Conservation (phyloP, 1,140 invertebrate genomes). For the Drosophila jambulina region DNA sequence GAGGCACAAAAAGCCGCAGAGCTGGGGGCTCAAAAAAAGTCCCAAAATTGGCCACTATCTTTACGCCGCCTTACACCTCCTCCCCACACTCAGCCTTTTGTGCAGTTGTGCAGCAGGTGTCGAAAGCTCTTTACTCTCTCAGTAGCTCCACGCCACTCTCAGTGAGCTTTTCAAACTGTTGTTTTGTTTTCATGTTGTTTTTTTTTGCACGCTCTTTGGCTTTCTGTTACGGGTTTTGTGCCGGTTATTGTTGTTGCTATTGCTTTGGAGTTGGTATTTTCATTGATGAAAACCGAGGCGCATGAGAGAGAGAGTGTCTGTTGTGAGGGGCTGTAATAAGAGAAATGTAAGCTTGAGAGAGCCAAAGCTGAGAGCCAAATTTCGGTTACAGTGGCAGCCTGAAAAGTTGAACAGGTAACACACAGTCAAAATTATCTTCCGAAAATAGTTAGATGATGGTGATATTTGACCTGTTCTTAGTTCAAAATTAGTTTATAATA, state of each 20-base stretch:
- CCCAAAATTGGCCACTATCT: constrained; percentile 38
- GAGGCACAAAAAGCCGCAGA: constrained; percentile 9
- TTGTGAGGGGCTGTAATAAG: constrained; percentile 9
- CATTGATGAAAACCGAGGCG: constrained; percentile 72
- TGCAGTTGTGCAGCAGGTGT: constrained; percentile 67
- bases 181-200: constrained; percentile 45
- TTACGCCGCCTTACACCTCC: not conserved
- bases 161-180: constrained; percentile 64
- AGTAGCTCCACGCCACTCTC: not conserved
- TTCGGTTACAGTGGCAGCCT: constrained; percentile 35
- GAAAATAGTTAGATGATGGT: too few relatives aligned
- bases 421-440: not conserved
- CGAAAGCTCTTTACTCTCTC: constrained; percentile 49
- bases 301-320: constrained; percentile 6
- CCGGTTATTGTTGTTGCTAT: constrained; percentile 73
- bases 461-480: too few relatives aligned
- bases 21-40: not conserved
- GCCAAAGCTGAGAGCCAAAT: not conserved
- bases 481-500: too few relatives aligned
- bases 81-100: not conserved
- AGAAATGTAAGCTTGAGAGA: constrained; percentile 5
- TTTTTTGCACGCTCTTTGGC: constrained; percentile 19
- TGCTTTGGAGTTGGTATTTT: constrained; percentile 48
- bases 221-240: constrained; percentile 55
- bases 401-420: constrained; percentile 26